phyloP scores from a whole-genome alignment of 2,113 vertebrate genomes.

The Oceanites oceanicus region DNA sequence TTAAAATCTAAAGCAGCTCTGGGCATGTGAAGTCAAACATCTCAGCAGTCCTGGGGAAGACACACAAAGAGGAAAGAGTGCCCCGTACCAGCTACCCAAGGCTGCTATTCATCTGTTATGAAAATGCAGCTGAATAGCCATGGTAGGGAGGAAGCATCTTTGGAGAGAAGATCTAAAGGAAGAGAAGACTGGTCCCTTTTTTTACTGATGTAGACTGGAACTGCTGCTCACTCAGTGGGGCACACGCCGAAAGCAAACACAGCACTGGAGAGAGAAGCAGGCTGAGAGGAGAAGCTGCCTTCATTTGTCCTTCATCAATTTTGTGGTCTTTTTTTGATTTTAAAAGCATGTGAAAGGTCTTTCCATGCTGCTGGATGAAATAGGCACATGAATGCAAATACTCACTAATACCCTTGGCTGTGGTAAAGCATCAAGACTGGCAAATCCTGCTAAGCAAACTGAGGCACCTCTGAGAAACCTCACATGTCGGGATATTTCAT shows the following conservation, averaged over 20 bases:
- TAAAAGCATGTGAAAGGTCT: not conserved
- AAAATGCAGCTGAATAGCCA: not conserved
- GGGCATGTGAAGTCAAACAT: not conserved
- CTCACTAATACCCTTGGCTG: not conserved
- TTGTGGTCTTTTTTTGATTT: not conserved
- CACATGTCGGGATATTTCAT: slow-evolving; percentile 43
- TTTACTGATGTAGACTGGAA: too few relatives aligned
- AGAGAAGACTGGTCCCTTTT: not conserved
- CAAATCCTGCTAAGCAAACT: not conserved
- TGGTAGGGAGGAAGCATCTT: not conserved
- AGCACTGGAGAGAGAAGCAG: not conserved
- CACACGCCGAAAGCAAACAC: not conserved
- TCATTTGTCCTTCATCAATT: not conserved
- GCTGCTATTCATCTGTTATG: not conserved
- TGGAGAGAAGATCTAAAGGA: not conserved
- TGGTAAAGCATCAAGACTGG: not conserved
- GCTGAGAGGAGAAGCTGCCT: not conserved
- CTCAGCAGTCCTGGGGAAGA: not conserved
- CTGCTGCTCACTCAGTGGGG: not conserved
- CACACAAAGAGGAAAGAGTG: not conserved
- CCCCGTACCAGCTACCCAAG: not conserved
- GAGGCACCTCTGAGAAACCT: not conserved
- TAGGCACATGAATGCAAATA: not conserved
- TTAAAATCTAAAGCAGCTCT: not conserved
- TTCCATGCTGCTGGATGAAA: not conserved